phyloP scores from a whole-genome alignment of 2,888 invertebrate genomes.

The Brachyopa scutellaris region DNA sequence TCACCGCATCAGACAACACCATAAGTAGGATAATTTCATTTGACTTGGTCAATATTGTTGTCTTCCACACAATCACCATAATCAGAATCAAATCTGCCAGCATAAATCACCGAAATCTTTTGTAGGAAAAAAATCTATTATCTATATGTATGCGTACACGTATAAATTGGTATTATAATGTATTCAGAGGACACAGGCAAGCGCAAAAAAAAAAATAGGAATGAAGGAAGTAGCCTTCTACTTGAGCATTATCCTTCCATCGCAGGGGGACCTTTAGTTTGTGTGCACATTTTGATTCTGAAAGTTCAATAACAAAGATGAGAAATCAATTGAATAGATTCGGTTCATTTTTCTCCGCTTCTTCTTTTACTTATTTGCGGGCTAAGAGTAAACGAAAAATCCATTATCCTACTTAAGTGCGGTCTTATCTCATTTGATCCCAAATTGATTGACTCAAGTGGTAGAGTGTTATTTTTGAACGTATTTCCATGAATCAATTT shows the following conservation, averaged over 20 bases:
- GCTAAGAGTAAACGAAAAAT: conserved; percentile 56
- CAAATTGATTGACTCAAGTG: conserved; percentile 68
- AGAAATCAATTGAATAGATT: conserved; percentile 63
- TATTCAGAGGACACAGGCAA: conserved; percentile 47
- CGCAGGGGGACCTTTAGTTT: conserved; percentile 24
- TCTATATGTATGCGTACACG: not conserved
- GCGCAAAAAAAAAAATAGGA: not conserved
- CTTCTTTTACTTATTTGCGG: conserved; percentile 14
- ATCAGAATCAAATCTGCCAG: conserved; percentile 62
- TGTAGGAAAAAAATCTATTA: conserved; percentile 50
- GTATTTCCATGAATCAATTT: conserved; percentile 40
- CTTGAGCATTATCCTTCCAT: conserved; percentile 3
- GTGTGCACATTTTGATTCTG: conserved; percentile 49
- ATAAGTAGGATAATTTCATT: conserved; percentile 64
- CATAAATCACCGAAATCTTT: conserved; percentile 63
- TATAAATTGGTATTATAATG: conserved; percentile 54
- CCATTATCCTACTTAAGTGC: conserved; percentile 69
- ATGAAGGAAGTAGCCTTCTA: conserved; percentile 10
- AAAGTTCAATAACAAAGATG: conserved; percentile 61
- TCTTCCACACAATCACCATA: conserved; percentile 40
- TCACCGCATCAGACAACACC: conserved; percentile 20
- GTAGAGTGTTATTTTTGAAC: conserved; percentile 13
- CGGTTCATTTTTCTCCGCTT: conserved; percentile 2
- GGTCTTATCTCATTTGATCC: conserved; percentile 65
- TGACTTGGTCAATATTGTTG: conserved; percentile 65